phyloP scores from a whole-genome alignment of 2,888 invertebrate species.

The Cremastobaeus sp. region DNA sequence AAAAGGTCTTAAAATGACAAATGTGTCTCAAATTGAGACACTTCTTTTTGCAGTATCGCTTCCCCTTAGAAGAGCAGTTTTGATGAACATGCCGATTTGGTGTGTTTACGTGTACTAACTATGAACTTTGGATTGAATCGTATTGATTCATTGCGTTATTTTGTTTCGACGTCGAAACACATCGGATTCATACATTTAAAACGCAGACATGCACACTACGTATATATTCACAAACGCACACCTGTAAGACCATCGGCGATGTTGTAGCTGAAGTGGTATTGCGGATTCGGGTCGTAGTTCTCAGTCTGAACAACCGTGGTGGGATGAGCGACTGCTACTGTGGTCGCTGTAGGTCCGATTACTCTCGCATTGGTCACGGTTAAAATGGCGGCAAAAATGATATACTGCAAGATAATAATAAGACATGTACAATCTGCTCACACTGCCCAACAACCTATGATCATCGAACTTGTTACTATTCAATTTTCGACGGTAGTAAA shows the following conservation, averaged over 20 bases:
- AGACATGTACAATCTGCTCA: conserved; percentile 17
- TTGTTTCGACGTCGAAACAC: conserved; percentile 41
- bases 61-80: too few relatives aligned
- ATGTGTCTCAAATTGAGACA: too few relatives aligned
- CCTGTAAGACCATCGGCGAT: conserved; percentile 74
- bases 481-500: too few relatives aligned
- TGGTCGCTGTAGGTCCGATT: conserved; percentile 67
- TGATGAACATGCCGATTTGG: too few relatives aligned
- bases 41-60: too few relatives aligned
- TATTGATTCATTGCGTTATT: conserved; percentile 38
- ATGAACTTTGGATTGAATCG: conserved; percentile 36
- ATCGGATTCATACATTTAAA: conserved; percentile 38
- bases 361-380: conserved; percentile 68
- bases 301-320: conserved; percentile 65
- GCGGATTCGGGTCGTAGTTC: conserved; percentile 72
- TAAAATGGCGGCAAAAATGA: conserved; percentile 66
- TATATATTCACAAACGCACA: conserved; percentile 41
- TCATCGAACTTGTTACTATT: too few relatives aligned
- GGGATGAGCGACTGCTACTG: conserved; percentile 68
- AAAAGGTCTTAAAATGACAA: too few relatives aligned
- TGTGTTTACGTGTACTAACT: too few relatives aligned
- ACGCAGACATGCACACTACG: conserved; percentile 49
- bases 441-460: too few relatives aligned
- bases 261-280: conserved; percentile 75
- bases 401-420: conserved; percentile 61